phyloP scores from a whole-genome alignment of 2,113 vertebrate species.

The Paratilapia polleni region DNA sequence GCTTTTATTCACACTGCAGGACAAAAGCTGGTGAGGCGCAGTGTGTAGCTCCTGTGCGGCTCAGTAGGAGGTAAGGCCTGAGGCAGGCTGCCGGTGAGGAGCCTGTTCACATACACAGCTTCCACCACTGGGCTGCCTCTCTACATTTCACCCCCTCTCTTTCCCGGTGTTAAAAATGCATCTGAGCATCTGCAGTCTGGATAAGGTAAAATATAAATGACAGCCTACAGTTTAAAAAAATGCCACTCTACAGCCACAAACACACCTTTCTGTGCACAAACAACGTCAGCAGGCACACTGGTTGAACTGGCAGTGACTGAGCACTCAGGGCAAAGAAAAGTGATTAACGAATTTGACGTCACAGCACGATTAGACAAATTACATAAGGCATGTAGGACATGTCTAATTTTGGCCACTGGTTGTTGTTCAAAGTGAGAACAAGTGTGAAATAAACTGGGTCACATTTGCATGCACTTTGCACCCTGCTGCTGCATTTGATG shows the following conservation, averaged over 20 bases:
- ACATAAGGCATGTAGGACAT: conserved; percentile 53
- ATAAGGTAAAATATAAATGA: conserved; percentile 60
- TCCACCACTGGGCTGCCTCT: conserved; percentile 23
- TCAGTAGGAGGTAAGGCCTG: conserved; percentile 56
- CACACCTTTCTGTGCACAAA: background rate
- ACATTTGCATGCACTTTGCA: conserved; percentile 57
- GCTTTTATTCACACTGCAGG: conserved; percentile 52
- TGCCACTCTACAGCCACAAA: background rate
- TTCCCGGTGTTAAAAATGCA: conserved; percentile 54
- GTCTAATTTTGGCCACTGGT: conserved; percentile 46
- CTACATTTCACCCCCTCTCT: conserved; percentile 27
- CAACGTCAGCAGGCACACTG: background rate
- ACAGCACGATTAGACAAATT: conserved; percentile 47
- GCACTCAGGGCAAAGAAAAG: background rate
- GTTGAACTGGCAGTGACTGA: background rate
- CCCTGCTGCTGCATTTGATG: conserved; percentile 9
- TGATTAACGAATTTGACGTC: conserved; percentile 52
- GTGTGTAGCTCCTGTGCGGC: conserved; percentile 22
- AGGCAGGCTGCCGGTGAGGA: conserved; percentile 56
- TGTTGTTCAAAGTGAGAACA: conserved; percentile 23
- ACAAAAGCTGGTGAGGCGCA: conserved; percentile 55
- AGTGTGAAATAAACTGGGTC: conserved; percentile 53
- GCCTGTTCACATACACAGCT: conserved; percentile 38
- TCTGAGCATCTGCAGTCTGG: conserved; percentile 21
- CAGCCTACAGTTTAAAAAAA: conserved; percentile 2